These are phyloP conservation scores for Hesperophylax magnus DNA, from an alignment of 1,140 invertebrate genomes.

Conservation along the genomic window DNA sequence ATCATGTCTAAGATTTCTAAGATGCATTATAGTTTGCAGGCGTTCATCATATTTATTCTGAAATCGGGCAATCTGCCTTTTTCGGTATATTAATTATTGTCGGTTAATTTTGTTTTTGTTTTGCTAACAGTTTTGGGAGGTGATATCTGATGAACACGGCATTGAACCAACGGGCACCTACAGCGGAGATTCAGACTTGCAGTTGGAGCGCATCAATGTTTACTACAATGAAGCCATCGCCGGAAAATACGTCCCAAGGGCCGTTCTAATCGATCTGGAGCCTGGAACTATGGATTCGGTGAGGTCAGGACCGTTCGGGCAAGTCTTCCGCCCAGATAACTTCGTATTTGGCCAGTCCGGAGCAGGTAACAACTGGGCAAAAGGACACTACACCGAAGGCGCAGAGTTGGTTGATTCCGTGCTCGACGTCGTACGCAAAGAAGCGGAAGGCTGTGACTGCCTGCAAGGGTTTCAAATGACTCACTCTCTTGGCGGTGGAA, in stretches of 20 bases:
- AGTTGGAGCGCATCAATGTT: slow-evolving; percentile 89
- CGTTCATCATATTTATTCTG: too few relatives aligned
- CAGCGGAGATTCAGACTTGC: slow-evolving; percentile 85
- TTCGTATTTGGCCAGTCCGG: slow-evolving; percentile 40
- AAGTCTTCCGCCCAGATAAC: slow-evolving; percentile 73
- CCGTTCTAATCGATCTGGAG: slow-evolving; percentile 92
- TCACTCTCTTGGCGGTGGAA: slow-evolving; percentile 34
- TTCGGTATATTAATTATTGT: too few relatives aligned
- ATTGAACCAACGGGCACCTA: slow-evolving; percentile 89
- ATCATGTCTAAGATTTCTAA: too few relatives aligned
- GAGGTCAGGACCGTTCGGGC: slow-evolving; percentile 87
- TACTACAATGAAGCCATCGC: slow-evolving; percentile 89
- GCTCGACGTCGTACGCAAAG: slow-evolving; percentile 40
- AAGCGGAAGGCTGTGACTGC: slow-evolving; percentile 38
- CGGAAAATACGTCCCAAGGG: slow-evolving; percentile 93
- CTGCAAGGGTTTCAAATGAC: slow-evolving; percentile 40
- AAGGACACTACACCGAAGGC: slow-evolving; percentile 38
- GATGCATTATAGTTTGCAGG: too few relatives aligned
- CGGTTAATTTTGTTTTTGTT: slow-evolving; percentile 26
- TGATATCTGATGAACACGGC: slow-evolving; percentile 93
- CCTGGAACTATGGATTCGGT: slow-evolving; percentile 96
- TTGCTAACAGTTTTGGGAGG: slow-evolving; percentile 89
- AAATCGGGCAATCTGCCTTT: too few relatives aligned
- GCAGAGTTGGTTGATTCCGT: slow-evolving; percentile 35
- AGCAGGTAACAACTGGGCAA: slow-evolving; percentile 2